Evolutionary conservation across 1,140 invertebrate genomes (phyloP), one percentile per base, ranked within the genome.

Genomic region (Nasonia vitripennis): DNA sequence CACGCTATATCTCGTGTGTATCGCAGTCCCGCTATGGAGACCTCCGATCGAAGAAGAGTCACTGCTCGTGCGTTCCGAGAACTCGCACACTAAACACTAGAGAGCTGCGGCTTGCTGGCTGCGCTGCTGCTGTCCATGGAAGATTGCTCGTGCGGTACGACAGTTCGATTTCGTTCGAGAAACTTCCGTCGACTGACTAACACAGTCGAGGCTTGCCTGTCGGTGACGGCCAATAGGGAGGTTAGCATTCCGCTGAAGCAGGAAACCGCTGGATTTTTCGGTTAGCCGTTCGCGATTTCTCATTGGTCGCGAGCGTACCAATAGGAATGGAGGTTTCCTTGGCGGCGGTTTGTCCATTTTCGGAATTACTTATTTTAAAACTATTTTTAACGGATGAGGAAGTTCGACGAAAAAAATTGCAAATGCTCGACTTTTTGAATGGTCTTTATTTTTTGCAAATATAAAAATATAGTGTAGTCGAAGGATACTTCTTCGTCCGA

Each of bases 121-220:
- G 55, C 55, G 73, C 78, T 75, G 62, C 78, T 75, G 62, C 31
- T 23, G 62, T 41, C 20, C 80, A 27, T 62, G n/a, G 37, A 71
- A 68, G 77, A 37, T 27, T 78, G 48, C 84, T 81, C 84, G 48
- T 70, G 55, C 41, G 78, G 78, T 85, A 85, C 81, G 67, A 73
- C 78, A 81, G 84, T 85, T 81, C 78, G 71, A 81, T 81, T 77
- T 75, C 41, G 78, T 86, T 86, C 84, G 84, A 82, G 86, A 87
- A 87, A 85, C 86, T 87, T 87, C 86, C 74, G 51, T 79, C 82
- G 74, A 5, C 41, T 17, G 12, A 77, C 78, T 81, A 23, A 41
- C 41, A 34, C 23, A 71, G 23, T 71, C 27, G 3, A 4, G 0
- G 70, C 4, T 73, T 62, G 0, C 27, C 27, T 34, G 11, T 73